Evolutionary conservation across 2,113 vertebrate species (phyloP).

Genomic region (Aplodontia rufa): DNA sequence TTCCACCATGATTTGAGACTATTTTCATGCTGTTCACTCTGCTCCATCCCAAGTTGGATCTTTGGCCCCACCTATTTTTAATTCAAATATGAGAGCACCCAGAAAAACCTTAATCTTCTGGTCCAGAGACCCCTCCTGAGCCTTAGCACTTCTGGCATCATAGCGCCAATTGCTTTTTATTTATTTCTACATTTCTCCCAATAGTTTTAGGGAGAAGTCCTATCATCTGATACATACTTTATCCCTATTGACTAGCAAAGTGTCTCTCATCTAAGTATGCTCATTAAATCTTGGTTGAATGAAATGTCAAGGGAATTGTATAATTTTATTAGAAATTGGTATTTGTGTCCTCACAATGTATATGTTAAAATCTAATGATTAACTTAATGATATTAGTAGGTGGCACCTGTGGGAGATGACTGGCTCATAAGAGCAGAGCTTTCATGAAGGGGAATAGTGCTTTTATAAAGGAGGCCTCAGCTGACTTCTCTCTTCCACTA

Average conservation of each 20-base stretch:
- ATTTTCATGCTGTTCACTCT: not conserved
- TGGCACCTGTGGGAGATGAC: not conserved
- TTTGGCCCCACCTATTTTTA: not conserved
- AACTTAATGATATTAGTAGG: not conserved
- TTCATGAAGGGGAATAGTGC: not conserved
- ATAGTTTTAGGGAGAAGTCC: not conserved
- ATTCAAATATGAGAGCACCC: not conserved
- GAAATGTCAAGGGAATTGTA: not conserved
- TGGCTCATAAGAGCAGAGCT: not conserved
- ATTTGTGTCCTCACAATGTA: not conserved
- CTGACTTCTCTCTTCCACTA: not conserved
- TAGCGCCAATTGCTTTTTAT: not conserved
- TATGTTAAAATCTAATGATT: not conserved
- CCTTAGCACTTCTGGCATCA: not conserved
- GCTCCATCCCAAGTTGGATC: not conserved
- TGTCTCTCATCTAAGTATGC: not conserved
- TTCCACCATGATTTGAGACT: not conserved
- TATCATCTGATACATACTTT: not conserved
- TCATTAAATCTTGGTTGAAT: not conserved
- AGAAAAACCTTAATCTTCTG: not conserved
- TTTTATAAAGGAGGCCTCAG: not conserved
- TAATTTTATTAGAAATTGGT: not conserved
- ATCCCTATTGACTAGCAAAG: not conserved
- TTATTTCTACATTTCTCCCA: not conserved
- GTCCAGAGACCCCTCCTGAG: not conserved